phyloP scores from a whole-genome alignment of 2,797 vertebrate species.

The Ctenosaura bakeri region DNA sequence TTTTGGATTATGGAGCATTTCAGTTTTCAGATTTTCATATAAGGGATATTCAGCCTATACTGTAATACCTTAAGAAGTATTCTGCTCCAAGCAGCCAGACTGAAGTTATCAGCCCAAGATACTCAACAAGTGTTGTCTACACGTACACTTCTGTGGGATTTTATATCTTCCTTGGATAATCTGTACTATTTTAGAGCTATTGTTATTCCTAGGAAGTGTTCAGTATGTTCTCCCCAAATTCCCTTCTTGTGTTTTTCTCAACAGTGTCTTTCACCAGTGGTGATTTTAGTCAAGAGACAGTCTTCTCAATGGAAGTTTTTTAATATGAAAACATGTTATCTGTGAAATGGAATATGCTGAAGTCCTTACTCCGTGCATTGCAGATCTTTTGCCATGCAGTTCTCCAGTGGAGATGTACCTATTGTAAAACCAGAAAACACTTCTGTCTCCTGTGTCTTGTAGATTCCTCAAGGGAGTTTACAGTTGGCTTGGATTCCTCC shows the following conservation, averaged over 20 bases:
- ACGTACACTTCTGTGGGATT: not conserved
- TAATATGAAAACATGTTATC: constrained; percentile 6
- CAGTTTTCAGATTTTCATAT: too few relatives aligned
- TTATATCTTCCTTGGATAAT: not conserved
- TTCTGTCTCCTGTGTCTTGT: constrained; percentile 11
- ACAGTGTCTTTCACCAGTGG: not conserved
- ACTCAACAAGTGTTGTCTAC: not conserved
- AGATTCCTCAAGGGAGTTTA: not conserved
- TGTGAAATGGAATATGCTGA: not conserved
- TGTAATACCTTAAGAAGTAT: too few relatives aligned
- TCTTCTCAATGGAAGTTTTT: not conserved
- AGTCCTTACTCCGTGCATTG: not conserved
- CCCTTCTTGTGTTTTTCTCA: not conserved
- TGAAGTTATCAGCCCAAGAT: not conserved
- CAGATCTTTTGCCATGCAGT: constrained; percentile 14
- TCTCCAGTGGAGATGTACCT: not conserved
- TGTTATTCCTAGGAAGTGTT: not conserved
- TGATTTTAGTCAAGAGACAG: not conserved
- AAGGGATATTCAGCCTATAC: too few relatives aligned
- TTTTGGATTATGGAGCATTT: too few relatives aligned
- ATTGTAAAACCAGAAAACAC: not conserved
- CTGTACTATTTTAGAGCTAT: not conserved
- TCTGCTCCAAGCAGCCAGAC: not conserved
- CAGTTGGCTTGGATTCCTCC: not conserved
- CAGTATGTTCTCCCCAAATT: not conserved